These are phyloP conservation scores for Steatornis caripensis DNA, from an alignment of 2,113 vertebrate species.

Conservation along the genomic window DNA sequence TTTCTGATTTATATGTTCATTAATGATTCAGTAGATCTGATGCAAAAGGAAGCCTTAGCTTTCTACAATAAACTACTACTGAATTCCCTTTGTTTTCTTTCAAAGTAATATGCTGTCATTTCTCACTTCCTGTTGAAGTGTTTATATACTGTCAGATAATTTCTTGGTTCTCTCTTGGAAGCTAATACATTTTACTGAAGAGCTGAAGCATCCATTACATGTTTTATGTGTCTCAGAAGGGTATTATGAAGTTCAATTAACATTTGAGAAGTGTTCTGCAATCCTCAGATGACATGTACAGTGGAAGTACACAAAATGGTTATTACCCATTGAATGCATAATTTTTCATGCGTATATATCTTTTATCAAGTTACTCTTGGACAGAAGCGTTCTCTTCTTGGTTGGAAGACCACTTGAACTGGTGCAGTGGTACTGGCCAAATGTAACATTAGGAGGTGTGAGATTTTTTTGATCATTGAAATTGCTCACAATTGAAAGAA, in stretches of 20 bases:
- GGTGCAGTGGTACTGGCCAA: background rate
- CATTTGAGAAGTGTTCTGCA: conserved; percentile 39
- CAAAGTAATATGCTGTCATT: background rate
- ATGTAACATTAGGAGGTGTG: background rate
- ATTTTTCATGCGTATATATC: background rate
- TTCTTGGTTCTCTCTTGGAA: conserved; percentile 24
- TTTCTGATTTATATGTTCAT: background rate
- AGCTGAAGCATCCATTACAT: conserved; percentile 11
- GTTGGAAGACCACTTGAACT: background rate
- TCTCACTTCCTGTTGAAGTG: background rate
- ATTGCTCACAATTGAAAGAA: background rate
- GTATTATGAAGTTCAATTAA: conserved; percentile 20
- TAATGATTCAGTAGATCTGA: background rate
- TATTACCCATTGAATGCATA: background rate
- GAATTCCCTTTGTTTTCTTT: conserved; percentile 8
- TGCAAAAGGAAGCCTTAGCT: background rate
- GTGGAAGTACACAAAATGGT: background rate
- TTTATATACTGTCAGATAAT: conserved; percentile 23
- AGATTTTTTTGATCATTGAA: background rate
- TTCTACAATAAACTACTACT: background rate
- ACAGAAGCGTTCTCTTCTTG: background rate
- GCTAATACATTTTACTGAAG: background rate
- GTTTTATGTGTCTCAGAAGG: conserved; percentile 37
- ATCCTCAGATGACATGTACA: background rate
- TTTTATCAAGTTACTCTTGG: background rate